phyloP scores from a whole-genome alignment of 2,113 vertebrate genomes.

The Sigmodon hispidus region DNA sequence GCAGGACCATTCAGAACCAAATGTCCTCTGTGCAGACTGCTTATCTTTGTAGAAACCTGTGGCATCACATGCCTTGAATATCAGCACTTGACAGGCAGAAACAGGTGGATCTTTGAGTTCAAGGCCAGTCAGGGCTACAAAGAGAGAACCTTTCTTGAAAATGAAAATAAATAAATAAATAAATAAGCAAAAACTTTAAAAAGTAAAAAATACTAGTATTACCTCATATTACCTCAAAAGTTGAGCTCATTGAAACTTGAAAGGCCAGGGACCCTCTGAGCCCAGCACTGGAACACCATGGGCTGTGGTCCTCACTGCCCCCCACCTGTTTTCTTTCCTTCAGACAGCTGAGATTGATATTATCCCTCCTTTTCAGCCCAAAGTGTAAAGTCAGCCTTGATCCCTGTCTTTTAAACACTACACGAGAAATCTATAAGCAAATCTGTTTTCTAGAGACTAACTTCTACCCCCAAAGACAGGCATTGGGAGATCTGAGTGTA shows the following conservation, averaged over 20 bases:
- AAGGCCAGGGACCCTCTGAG: background rate
- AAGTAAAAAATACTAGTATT: background rate
- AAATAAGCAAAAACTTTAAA: background rate
- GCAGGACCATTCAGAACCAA: background rate
- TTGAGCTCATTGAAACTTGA: background rate
- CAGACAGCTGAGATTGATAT: background rate
- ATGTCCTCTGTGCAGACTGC: background rate
- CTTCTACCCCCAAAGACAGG: no score
- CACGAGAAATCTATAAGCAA: background rate
- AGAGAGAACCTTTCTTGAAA: background rate
- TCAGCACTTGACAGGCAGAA: background rate
- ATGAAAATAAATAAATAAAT: background rate
- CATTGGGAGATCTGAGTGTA: no score
- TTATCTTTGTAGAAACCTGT: background rate
- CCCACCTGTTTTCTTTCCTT: background rate
- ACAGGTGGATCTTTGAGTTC: background rate
- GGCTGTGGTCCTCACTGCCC: background rate
- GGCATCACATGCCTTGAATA: background rate
- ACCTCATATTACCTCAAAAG: background rate
- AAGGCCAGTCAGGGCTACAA: background rate
- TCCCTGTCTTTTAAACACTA: background rate
- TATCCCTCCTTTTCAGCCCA: background rate
- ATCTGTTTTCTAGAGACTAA: background rate
- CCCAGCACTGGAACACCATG: background rate
- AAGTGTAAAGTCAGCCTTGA: background rate